Conservation (phyloP, 2,888 invertebrate genomes). For the Dynastes hyllus region DNA sequence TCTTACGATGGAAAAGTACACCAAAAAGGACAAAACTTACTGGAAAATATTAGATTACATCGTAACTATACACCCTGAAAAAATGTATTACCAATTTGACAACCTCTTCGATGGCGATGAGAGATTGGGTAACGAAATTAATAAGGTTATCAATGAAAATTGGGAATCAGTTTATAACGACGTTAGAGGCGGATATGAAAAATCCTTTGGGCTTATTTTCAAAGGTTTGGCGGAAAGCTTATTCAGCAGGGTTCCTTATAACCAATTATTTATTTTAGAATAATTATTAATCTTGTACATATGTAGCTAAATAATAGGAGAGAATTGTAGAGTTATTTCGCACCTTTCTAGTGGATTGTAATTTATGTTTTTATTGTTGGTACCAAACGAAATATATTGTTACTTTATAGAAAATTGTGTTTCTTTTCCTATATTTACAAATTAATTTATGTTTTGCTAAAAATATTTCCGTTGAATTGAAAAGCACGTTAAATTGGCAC, state of each 20-base stretch:
- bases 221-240: constrained; percentile 77
- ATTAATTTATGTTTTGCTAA: background rate
- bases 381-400: background rate
- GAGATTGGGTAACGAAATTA: constrained; percentile 63
- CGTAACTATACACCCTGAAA: constrained; percentile 77
- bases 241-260: constrained; percentile 77
- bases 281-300: background rate
- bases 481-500: too few species aligned
- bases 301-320: background rate
- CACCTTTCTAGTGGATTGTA: background rate
- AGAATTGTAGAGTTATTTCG: background rate
- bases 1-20: constrained; percentile 42
- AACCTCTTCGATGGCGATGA: constrained; percentile 75
- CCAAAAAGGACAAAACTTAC: constrained; percentile 75
- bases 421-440: background rate
- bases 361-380: background rate
- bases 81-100: constrained; percentile 77
- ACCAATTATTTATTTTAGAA: constrained; percentile 47
- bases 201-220: constrained; percentile 78
- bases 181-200: constrained; percentile 78
- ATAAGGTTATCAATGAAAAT: constrained; percentile 69
- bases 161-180: constrained; percentile 66
- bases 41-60: constrained; percentile 78
- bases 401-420: background rate
- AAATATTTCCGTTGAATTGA: background rate